Evolutionary conservation across 2,888 invertebrate species (phyloP), one percentile per base, ranked within the genome.

Genomic region (Steinernema carpocapsae): DNA sequence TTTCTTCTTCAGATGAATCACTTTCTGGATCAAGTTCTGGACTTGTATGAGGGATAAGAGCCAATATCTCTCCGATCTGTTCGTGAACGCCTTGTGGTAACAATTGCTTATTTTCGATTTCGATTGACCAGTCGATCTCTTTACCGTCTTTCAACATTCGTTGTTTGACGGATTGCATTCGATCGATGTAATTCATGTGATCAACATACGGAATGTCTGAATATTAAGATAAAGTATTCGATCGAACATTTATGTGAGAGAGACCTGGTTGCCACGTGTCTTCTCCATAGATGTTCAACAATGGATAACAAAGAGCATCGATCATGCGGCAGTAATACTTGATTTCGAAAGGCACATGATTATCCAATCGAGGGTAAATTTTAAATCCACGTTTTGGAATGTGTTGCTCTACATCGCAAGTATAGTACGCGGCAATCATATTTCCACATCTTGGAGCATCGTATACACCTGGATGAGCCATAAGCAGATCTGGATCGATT

Each of bases 251-350:
- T 24, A 48, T 48, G 48, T 7, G 4, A 48, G 17, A 48, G 48
- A 14, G 14, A 48, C 48, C 48, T 7, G 48, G 48, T 19, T 48
- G 48, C 48, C 64, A 64, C 17, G 64, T 29, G 19, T 64, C 64
- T 19, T 64, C 64, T 4, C 64, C 64, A n/a, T 64, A 64, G n/a
- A 64, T 29, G 32, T 64, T 6, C 1, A 64, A 1, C 14, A 64
- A 29, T 2, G 64, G 64, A 17, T 32, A 64, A 32, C 64, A 64
- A 10, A 64, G 14, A 32, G 64, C 64, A 32, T 64, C 32, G 4
- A 64, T n/a, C 32, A 64, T 64, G 4, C 32, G 29, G 32, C 10
- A 17, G 19, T 32, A 64, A 1, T 26, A 32, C 3, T 32, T 29
- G 4, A 64, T 64, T 26, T 26, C 32, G 19, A 64, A 64, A 2